Percentiles rank a stretch among this genome's conserved stretches.
Conservation (phyloP, 2,113 vertebrate species). For the Pycnonotus jocosus region DNA sequence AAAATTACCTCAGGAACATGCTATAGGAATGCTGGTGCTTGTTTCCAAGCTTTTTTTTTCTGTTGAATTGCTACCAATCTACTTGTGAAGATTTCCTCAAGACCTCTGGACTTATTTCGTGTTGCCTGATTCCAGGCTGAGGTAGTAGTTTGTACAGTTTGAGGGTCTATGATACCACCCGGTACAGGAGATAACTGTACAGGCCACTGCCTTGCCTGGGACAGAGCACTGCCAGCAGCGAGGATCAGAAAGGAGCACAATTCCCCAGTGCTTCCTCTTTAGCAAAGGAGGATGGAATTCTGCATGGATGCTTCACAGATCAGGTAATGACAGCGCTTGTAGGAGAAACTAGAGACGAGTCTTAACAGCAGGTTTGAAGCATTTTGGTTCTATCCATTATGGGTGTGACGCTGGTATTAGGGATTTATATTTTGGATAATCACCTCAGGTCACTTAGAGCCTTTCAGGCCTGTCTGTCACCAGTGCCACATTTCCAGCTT, state of each 20-base stretch:
- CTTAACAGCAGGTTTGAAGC: background rate
- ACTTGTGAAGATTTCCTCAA: conserved; percentile 61
- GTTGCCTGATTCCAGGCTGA: conserved; percentile 90
- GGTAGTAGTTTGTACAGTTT: conserved; percentile 99
- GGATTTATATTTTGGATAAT: background rate
- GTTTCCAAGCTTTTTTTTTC: background rate
- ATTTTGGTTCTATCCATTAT: rapidly evolving
- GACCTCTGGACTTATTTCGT: background rate
- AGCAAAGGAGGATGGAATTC: conserved; percentile 28
- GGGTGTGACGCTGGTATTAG: background rate
- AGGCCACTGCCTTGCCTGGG: conserved; percentile 99
- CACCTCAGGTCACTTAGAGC: background rate
- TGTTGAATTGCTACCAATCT: background rate
- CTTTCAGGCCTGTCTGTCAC: background rate
- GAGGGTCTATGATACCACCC: conserved; percentile 99
- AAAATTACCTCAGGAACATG: background rate
- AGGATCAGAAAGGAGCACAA: background rate
- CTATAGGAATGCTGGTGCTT: background rate
- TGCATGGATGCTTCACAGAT: conserved; percentile 7
- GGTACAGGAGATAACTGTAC: conserved; percentile 99
- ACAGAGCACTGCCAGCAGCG: conserved; percentile 76
- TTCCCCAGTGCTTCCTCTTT: background rate
- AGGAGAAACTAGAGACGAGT: background rate
- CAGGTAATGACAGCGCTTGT: conserved; percentile 57
- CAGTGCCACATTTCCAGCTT: background rate